Percentiles rank a stretch among this genome's conserved stretches.
Conservation (phyloP, 2,113 vertebrate genomes). For the Scomber colias region DNA sequence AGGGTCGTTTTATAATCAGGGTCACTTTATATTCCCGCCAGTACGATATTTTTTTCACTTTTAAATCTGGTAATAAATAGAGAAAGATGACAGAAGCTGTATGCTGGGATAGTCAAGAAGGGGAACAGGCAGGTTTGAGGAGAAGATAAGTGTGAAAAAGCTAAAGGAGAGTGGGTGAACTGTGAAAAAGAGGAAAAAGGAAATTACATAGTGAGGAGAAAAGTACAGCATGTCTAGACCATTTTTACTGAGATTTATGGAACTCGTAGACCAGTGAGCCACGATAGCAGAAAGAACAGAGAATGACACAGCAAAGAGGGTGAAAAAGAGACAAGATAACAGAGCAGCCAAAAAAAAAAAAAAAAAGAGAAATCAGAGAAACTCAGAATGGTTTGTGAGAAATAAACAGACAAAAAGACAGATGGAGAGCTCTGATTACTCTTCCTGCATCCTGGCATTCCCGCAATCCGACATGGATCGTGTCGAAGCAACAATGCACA, state of each 20-base stretch:
- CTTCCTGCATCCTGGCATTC: constrained; percentile 27
- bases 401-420: constrained; percentile 55
- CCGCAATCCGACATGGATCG: constrained; percentile 61
- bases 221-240: constrained; percentile 15
- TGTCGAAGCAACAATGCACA: constrained; percentile 69
- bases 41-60: not conserved
- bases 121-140: not conserved
- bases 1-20: too few relatives aligned
- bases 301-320: not conserved
- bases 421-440: constrained; percentile 65
- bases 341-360: constrained; percentile 13
- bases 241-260: constrained; percentile 18
- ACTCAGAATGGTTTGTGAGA: constrained; percentile 12
- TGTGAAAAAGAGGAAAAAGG: not conserved
- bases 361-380: constrained; percentile 22
- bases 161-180: not conserved
- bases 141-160: constrained; percentile 2
- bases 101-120: not conserved
- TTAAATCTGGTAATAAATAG: not conserved
- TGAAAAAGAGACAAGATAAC: constrained; percentile 9
- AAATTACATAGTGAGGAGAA: constrained; percentile 5
- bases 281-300: not conserved
- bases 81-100: not conserved
- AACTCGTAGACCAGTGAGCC: not conserved
- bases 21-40: too few relatives aligned